phyloP scores from a whole-genome alignment of 2,797 vertebrate species.

The Thalassophryne amazonica region DNA sequence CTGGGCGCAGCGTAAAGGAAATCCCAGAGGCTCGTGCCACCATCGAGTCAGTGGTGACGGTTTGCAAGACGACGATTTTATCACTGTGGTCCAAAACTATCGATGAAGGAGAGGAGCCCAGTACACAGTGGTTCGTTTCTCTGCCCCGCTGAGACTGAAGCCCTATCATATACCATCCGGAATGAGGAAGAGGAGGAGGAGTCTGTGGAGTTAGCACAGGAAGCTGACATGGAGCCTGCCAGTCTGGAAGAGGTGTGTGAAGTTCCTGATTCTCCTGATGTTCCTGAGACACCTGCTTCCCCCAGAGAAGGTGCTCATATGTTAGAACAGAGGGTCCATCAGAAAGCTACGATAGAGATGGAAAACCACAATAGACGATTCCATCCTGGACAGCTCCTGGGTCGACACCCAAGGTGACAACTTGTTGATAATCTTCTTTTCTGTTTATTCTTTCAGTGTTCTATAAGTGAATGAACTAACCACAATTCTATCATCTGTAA shows the following conservation, averaged over 20 bases:
- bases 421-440: constrained; percentile 27
- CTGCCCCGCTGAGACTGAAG: constrained; percentile 78
- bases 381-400: constrained; percentile 98
- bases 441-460: too few species aligned
- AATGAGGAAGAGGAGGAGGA: constrained; percentile 77
- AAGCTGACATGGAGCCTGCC: constrained; percentile 74
- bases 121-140: constrained; percentile 92
- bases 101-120: constrained; percentile 88
- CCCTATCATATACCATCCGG: constrained; percentile 61
- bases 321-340: constrained; percentile 82
- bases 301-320: constrained; percentile 75
- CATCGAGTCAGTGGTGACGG: constrained; percentile 94
- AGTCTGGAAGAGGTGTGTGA: constrained; percentile 73
- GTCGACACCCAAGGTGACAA: constrained; percentile 95
- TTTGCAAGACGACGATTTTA: constrained; percentile 95
- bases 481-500: not conserved
- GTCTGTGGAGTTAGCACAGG: constrained; percentile 78
- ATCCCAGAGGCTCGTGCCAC: constrained; percentile 80
- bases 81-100: constrained; percentile 95
- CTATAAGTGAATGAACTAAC: too few species aligned
- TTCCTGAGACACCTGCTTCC: constrained; percentile 77
- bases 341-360: constrained; percentile 92
- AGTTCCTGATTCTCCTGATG: constrained; percentile 56
- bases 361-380: constrained; percentile 97
- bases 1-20: constrained; percentile 48